A percentile compares a stretch with the other conserved stretches of the same genome.
These are phyloP conservation scores for Cepphus grylle DNA, from an alignment of 2,113 vertebrate genomes.

Conservation along the genomic window DNA sequence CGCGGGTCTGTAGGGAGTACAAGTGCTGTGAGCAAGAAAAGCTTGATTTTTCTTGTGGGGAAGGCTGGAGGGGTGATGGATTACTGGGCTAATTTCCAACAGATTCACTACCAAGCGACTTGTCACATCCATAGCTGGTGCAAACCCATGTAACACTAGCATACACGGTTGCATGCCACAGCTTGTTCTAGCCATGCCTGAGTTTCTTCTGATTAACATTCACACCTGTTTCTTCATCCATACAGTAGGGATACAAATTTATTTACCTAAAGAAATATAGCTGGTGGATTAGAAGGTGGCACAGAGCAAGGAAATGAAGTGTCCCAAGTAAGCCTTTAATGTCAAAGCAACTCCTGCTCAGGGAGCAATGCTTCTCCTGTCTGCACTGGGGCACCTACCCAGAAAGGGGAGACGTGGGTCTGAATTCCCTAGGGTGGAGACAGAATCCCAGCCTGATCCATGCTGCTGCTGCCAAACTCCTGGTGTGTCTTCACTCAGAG, in stretches of 20 bases:
- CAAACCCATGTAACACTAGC: not conserved
- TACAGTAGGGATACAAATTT: not conserved
- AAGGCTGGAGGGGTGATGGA: not conserved
- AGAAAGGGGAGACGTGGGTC: not conserved
- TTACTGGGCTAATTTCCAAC: not conserved
- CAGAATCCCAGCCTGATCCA: not conserved
- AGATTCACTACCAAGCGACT: not conserved
- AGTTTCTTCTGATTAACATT: not conserved
- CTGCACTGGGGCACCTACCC: rapidly evolving
- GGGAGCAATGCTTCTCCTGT: not conserved
- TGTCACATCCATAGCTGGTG: not conserved
- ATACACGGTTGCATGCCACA: not conserved
- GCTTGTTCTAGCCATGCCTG: not conserved
- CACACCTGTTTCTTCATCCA: not conserved
- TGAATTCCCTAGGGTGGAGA: not conserved
- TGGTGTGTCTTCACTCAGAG: not conserved
- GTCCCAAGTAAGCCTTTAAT: not conserved
- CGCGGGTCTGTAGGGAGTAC: not conserved
- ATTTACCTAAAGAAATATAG: not conserved
- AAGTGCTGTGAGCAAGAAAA: not conserved
- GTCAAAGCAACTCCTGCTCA: not conserved
- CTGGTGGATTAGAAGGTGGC: not conserved
- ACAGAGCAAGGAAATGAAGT: not conserved
- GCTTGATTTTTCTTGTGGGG: not conserved
- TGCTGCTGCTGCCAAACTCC: not conserved